Conservation (phyloP, 2,113 vertebrate genomes). For the Aleadryas rufinucha region DNA sequence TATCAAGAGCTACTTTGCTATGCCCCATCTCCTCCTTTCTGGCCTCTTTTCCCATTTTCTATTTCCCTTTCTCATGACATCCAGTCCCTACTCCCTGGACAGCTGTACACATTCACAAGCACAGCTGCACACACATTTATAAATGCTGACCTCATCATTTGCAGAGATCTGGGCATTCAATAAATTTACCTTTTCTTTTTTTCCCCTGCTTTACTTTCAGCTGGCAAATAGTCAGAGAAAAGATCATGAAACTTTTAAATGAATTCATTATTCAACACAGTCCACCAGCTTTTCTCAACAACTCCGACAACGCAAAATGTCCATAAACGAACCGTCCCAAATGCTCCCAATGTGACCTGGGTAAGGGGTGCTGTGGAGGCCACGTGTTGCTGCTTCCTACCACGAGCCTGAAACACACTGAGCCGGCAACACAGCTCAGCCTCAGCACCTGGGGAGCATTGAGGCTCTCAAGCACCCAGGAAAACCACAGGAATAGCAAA, state of each 20-base stretch:
- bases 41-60: neutral
- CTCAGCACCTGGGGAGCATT: rapidly evolving
- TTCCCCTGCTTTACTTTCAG: neutral
- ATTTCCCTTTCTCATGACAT: neutral
- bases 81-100: neutral
- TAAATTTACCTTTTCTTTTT: neutral
- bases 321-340: neutral
- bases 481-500: neutral
- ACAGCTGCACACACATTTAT: neutral
- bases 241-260: slow-evolving; percentile 10
- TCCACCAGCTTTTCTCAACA: neutral
- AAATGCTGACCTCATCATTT: neutral
- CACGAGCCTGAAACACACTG: neutral
- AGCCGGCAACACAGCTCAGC: neutral
- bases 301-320: neutral
- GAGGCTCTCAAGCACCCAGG: neutral
- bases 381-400: neutral
- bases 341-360: rapidly evolving
- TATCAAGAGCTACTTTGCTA: neutral
- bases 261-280: slow-evolving; percentile 17
- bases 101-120: neutral
- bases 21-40: neutral
- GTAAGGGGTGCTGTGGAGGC: neutral
- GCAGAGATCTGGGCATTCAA: neutral
- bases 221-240: neutral